A percentile compares a stretch with the other conserved stretches of the same genome.
Conservation (phyloP, 2,113 vertebrate genomes). For the Zosterops lateralis region DNA sequence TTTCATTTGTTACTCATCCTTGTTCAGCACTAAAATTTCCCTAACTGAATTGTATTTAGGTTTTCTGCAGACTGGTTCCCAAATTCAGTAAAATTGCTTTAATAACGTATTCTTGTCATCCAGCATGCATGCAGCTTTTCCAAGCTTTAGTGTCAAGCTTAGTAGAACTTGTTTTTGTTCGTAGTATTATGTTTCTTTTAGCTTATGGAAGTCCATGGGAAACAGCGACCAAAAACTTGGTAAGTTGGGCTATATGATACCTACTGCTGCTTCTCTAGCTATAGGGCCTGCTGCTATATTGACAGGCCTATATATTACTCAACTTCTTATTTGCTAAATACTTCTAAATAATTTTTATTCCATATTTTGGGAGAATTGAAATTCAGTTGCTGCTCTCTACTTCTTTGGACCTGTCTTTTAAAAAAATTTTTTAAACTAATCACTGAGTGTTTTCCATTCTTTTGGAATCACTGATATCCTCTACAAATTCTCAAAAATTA, state of each 20-base stretch:
- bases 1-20: background rate
- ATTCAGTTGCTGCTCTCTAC: background rate
- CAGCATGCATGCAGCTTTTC: background rate
- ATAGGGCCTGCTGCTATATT: background rate
- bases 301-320: background rate
- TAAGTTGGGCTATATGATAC: background rate
- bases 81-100: background rate
- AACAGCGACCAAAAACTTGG: background rate
- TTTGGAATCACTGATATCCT: background rate
- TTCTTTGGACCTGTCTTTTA: background rate
- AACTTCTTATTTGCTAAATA: background rate
- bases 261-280: background rate
- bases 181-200: background rate
- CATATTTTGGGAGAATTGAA: background rate
- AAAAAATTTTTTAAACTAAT: background rate
- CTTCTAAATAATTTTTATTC: background rate
- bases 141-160: background rate
- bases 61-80: background rate
- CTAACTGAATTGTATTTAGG: background rate
- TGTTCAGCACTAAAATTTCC: background rate
- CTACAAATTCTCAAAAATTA: background rate
- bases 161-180: background rate
- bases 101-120: background rate
- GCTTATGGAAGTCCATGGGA: background rate
- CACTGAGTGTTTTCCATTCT: background rate